phyloP scores from a whole-genome alignment of 2,797 vertebrate genomes.

The Chaunax sp. region DNA sequence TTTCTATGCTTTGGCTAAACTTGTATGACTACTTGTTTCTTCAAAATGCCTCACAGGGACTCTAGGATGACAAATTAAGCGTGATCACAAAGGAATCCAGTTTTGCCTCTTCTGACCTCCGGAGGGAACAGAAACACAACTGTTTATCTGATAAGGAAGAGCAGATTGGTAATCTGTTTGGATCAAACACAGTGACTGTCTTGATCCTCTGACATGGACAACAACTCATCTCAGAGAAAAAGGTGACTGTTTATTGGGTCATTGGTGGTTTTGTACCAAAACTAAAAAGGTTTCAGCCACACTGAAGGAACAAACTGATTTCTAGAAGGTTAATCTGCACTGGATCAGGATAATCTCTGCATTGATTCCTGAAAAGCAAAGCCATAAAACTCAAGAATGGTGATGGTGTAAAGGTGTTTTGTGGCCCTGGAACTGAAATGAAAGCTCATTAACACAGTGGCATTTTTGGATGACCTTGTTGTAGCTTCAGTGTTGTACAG shows the following conservation, averaged over 20 bases:
- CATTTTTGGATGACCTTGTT: constrained; percentile 28
- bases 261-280: too few species aligned
- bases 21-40: constrained; percentile 38
- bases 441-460: constrained; percentile 26
- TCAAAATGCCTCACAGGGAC: constrained; percentile 39
- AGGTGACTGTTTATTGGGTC: background rate
- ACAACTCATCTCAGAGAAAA: constrained; percentile 8
- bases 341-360: constrained; percentile 10
- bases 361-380: constrained; percentile 7
- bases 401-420: constrained; percentile 20
- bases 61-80: constrained; percentile 34
- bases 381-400: background rate
- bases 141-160: constrained; percentile 58
- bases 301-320: background rate
- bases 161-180: constrained; percentile 41
- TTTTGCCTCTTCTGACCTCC: constrained; percentile 66
- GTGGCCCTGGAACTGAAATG: constrained; percentile 11
- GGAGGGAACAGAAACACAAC: constrained; percentile 52
- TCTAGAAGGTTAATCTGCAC: too few species aligned
- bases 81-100: constrained; percentile 60
- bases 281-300: background rate
- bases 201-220: too few species aligned
- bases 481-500: background rate
- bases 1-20: constrained; percentile 17
- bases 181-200: constrained; percentile 47